phyloP scores from a whole-genome alignment of 2,888 invertebrate genomes.

The Agrenia bidenticulata region DNA sequence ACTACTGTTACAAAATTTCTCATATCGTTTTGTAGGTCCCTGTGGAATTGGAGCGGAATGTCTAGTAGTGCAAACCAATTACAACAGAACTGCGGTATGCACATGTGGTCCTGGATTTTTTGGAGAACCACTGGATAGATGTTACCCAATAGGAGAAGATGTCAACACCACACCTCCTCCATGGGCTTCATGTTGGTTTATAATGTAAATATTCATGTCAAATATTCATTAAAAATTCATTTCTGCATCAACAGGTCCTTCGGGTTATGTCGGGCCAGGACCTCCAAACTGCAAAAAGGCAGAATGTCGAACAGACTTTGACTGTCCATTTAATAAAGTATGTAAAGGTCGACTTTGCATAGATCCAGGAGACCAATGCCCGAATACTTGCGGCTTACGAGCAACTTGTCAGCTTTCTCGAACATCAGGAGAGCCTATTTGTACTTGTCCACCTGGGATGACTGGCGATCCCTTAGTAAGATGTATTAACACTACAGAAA shows the following conservation, averaged over 20 bases:
- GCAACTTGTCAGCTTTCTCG: conserved; percentile 25
- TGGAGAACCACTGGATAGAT: conserved; percentile 34
- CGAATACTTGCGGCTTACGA: conserved; percentile 29
- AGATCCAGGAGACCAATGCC: conserved; percentile 7
- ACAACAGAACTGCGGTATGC: conserved; percentile 34
- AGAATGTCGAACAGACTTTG: conserved; percentile 28
- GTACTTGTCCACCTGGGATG: conserved; percentile 30
- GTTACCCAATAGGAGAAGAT: conserved; percentile 19
- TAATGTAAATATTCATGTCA: neutral
- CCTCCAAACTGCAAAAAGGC: conserved; percentile 31
- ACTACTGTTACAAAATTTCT: no score
- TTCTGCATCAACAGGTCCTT: conserved; percentile 37
- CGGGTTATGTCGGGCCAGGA: conserved; percentile 30
- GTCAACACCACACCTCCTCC: conserved; percentile 26
- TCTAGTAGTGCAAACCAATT: conserved; percentile 19
- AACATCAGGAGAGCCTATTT: conserved; percentile 26
- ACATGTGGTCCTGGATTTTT: conserved; percentile 29
- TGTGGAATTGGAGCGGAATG: conserved; percentile 37
- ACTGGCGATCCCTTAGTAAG: conserved; percentile 30
- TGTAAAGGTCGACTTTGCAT: conserved; percentile 19
- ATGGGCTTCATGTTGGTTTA: neutral
- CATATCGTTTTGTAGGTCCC: conserved; percentile 22
- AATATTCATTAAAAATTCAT: no score
- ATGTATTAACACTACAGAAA: conserved; percentile 17
- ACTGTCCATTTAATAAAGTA: conserved; percentile 21